Base-by-base conservation (phyloP, 2,888 invertebrate species). In the Cheilosia vulpina region DNA sequence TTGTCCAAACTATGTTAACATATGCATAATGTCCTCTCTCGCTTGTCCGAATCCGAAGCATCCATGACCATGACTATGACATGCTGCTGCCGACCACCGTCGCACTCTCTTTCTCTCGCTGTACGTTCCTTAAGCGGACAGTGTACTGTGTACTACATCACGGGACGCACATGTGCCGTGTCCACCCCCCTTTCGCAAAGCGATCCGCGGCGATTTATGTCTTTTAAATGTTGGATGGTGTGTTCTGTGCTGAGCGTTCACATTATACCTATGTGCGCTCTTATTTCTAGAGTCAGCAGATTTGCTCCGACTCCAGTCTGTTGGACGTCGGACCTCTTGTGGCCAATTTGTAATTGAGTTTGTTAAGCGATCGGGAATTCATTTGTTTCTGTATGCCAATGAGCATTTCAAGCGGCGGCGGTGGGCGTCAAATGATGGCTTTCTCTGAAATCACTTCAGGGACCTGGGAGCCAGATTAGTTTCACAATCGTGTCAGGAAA, bases 1-100 rank as follows among this genome's bases (percentile, higher is more conserved):
- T 81, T 87, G 83, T 87, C 58, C 87, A 72, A 79, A 47, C 81
- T 69, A 73, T 87, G 87, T 87, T 87, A 84, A 87, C 87, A 87
- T 82, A 87, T 87, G 87, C 84, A 87, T 73, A 87, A 79, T 81
- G 72, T 87, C 84, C 81, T 76, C 84, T 78, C 75, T 65, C 45
- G 62, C 78, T 78, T 60, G 62, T 76, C 65, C 60, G 9, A 2
- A 62, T 60, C 71, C 27, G 27, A 27, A 27, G 27, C 27, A 27
- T 27, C 27, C 27, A 6, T 5, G 27, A 27, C 27, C 27, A 7
- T 27, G 62, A 50, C 57, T 75, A 79, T 76, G 66, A 81, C 45
- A 55, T 34, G 69, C 45, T 21, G 50, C 65, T 47, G 41, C 13
- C 38, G 38, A 38, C 13, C 24, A 58, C 45, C 52, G 9, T 5